Conservation (phyloP, 2,888 invertebrate genomes). For the Ectobius pallidus region DNA sequence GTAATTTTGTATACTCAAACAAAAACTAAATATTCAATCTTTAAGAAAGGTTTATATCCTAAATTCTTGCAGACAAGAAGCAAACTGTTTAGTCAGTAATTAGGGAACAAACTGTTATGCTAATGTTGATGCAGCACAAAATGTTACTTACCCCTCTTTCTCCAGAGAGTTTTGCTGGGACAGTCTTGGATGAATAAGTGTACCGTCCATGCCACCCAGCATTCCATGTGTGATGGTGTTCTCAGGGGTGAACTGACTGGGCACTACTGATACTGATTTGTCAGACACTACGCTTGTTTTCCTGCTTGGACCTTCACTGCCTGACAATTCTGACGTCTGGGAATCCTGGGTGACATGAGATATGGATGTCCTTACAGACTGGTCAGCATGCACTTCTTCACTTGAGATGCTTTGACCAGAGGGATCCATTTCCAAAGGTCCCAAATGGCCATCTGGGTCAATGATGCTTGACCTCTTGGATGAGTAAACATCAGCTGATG, state of each 20-base stretch:
- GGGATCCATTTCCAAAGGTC: conserved; percentile 1
- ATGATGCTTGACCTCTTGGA: conserved; percentile 22
- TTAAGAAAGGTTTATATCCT: too few species aligned
- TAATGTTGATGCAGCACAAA: too few species aligned
- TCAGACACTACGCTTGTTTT: conserved; percentile 19
- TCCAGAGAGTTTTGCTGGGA: conserved; percentile 49
- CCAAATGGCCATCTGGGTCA: conserved; percentile 4
- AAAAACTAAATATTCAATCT: too few species aligned
- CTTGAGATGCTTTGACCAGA: background rate
- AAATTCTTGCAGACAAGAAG: too few species aligned
- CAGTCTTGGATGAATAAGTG: conserved; percentile 43
- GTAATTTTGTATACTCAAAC: too few species aligned
- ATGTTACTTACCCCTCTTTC: conserved; percentile 29
- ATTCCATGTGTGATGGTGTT: conserved; percentile 27
- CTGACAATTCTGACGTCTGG: conserved; percentile 1
- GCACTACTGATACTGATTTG: background rate
- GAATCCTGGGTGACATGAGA: background rate
- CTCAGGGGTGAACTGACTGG: conserved; percentile 32
- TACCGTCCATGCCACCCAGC: background rate
- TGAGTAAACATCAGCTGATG: conserved; percentile 17
- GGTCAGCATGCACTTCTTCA: background rate
- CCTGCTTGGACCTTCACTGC: conserved; percentile 22
- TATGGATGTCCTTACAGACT: background rate
- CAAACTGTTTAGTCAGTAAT: too few species aligned
- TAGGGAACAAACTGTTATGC: too few species aligned